phyloP scores from a whole-genome alignment of 2,113 vertebrate genomes.

The Cryptotis parvus region DNA sequence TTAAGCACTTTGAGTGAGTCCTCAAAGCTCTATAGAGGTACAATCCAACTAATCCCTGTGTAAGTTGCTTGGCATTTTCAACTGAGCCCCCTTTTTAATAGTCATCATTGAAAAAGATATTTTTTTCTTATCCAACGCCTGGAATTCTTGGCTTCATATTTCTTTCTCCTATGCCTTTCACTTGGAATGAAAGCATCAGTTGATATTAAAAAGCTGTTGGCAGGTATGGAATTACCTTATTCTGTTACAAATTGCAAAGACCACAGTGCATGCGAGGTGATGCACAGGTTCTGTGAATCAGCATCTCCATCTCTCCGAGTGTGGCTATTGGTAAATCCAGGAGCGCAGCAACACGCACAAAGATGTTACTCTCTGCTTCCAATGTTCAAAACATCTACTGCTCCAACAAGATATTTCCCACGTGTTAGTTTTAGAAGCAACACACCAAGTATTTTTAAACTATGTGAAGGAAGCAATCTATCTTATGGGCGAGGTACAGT shows the following conservation, averaged over 20 bases:
- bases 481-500: slow-evolving; percentile 21
- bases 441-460: slow-evolving; percentile 8
- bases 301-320: slow-evolving; percentile 22
- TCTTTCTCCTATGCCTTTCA: slow-evolving; percentile 89
- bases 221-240: slow-evolving; percentile 91
- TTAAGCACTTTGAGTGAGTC: slow-evolving; percentile 33
- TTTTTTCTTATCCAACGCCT: slow-evolving; percentile 70
- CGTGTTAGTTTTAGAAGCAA: slow-evolving; percentile 55
- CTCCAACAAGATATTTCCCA: slow-evolving; percentile 51
- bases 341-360: slow-evolving; percentile 5
- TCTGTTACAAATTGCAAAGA: slow-evolving; percentile 54
- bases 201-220: slow-evolving; percentile 96
- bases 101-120: slow-evolving; percentile 32
- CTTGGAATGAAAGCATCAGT: slow-evolving; percentile 94
- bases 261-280: slow-evolving; percentile 75
- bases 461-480: slow-evolving; percentile 47
- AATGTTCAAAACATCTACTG: background rate
- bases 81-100: slow-evolving; percentile 34
- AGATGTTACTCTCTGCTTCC: slow-evolving; percentile 22
- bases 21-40: background rate
- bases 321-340: slow-evolving; percentile 43
- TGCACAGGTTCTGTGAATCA: slow-evolving; percentile 28
- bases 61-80: background rate
- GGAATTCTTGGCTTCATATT: slow-evolving; percentile 80
- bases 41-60: background rate